These are phyloP conservation scores for Pristionchus arcanus DNA, from an alignment of 2,888 invertebrate species.

Conservation along the genomic window DNA sequence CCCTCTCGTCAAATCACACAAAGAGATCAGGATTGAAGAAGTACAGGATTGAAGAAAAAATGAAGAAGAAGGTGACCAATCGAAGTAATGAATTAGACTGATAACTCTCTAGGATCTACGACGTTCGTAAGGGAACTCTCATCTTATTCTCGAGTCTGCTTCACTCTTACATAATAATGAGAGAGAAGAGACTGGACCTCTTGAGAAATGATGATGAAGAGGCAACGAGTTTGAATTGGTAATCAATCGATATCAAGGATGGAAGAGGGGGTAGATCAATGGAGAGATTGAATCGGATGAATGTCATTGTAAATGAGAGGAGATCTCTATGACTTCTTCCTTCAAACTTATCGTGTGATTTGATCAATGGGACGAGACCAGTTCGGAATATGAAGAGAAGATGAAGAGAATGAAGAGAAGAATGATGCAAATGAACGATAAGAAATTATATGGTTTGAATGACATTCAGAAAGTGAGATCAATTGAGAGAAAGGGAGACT, in stretches of 20 bases:
- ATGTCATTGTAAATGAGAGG: background rate
- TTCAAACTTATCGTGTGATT: slow-evolving; percentile 38
- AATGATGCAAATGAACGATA: slow-evolving; percentile 12
- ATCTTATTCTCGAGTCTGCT: background rate
- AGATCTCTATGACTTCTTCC: slow-evolving; percentile 4
- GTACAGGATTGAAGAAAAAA: background rate
- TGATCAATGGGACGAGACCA: slow-evolving; percentile 18
- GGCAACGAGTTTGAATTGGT: slow-evolving; percentile 34
- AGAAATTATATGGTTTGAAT: slow-evolving; percentile 9
- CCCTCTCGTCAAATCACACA: background rate
- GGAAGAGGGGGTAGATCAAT: slow-evolving; percentile 14
- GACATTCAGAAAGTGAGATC: background rate
- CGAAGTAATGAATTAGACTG: background rate
- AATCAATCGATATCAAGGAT: background rate
- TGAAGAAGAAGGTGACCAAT: background rate
- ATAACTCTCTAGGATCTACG: background rate
- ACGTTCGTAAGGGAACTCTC: background rate
- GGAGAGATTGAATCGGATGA: background rate
- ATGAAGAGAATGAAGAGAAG: background rate
- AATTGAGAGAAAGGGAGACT: background rate
- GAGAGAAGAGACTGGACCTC: slow-evolving; percentile 41
- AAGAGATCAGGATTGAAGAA: background rate
- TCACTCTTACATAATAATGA: slow-evolving; percentile 1
- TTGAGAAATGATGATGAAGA: slow-evolving; percentile 41
- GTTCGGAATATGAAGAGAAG: slow-evolving; percentile 35